These are phyloP conservation scores for Aphelocoma californica DNA, from an alignment of 2,797 vertebrate genomes.

Conservation along the genomic window DNA sequence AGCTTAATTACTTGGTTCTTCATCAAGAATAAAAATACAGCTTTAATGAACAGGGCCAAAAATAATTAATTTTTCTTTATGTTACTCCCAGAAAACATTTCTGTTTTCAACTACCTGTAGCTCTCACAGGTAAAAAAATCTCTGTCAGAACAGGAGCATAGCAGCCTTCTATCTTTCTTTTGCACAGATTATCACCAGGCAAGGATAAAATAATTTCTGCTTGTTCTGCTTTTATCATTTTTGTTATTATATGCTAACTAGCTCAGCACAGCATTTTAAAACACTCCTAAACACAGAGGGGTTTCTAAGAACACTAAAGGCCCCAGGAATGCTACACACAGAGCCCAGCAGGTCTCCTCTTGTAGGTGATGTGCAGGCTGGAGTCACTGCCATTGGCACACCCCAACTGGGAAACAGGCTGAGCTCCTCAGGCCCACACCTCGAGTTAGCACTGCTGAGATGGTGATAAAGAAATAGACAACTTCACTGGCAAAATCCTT, in stretches of 20 bases:
- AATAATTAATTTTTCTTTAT: background rate
- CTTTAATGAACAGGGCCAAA: background rate
- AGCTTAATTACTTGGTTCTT: background rate
- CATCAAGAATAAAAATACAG: background rate
- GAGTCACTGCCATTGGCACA: fast-evolving
- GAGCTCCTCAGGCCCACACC: background rate
- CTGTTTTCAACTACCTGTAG: background rate
- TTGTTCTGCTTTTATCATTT: background rate
- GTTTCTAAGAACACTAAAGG: background rate
- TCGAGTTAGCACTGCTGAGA: background rate
- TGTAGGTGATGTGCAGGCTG: background rate
- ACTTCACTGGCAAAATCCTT: background rate
- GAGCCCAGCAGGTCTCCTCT: background rate
- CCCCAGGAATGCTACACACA: background rate
- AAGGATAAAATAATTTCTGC: background rate
- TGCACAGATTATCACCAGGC: background rate
- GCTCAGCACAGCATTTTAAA: background rate
- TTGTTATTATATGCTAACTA: background rate
- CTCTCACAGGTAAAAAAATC: background rate
- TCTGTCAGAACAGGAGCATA: background rate
- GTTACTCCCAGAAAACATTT: background rate
- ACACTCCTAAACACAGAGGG: background rate
- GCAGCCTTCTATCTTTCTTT: background rate
- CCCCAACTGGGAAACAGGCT: background rate
- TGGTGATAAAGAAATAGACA: background rate